A percentile compares a stretch with the other conserved stretches of the same genome.
Evolutionary conservation across 2,113 vertebrate genomes (phyloP).

Genomic region (Ornithorhynchus anatinus): DNA sequence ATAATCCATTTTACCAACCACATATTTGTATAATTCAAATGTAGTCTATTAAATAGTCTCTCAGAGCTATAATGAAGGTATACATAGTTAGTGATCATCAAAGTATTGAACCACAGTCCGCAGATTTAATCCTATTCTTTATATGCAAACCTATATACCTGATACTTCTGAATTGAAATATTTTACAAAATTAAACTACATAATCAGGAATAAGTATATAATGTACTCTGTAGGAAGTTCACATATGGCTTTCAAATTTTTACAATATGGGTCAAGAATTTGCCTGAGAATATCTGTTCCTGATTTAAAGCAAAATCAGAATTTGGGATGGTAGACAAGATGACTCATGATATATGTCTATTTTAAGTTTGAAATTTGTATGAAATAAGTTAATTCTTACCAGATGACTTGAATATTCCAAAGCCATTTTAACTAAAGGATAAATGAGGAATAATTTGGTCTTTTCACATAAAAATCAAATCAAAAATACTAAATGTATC

Average conservation of each 20-base stretch:
- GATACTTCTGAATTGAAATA: too few relatives aligned
- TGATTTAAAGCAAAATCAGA: too few relatives aligned
- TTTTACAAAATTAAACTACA: slow-evolving; percentile 45
- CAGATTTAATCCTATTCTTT: slow-evolving; percentile 57
- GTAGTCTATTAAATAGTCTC: slow-evolving; percentile 69
- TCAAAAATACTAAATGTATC: too few relatives aligned
- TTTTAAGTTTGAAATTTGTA: too few relatives aligned
- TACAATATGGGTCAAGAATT: not conserved
- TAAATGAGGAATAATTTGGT: too few relatives aligned
- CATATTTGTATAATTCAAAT: slow-evolving; percentile 73
- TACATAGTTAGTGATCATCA: slow-evolving; percentile 55
- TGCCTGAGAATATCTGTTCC: too few relatives aligned
- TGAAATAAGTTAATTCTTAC: too few relatives aligned
- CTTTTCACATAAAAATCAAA: too few relatives aligned
- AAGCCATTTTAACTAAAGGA: too few relatives aligned
- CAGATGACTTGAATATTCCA: too few relatives aligned
- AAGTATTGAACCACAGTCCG: slow-evolving; percentile 59
- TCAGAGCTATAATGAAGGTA: slow-evolving; percentile 45
- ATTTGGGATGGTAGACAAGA: too few relatives aligned
- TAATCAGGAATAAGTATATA: slow-evolving; percentile 31
- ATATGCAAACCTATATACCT: slow-evolving; percentile 50
- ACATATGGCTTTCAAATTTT: slow-evolving; percentile 27
- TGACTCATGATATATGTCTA: too few relatives aligned
- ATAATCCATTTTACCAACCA: slow-evolving; percentile 72
- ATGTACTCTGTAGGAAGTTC: slow-evolving; percentile 22